Evolutionary conservation across 2,113 vertebrate genomes (phyloP).

Genomic region (Cyanoderma ruficeps): DNA sequence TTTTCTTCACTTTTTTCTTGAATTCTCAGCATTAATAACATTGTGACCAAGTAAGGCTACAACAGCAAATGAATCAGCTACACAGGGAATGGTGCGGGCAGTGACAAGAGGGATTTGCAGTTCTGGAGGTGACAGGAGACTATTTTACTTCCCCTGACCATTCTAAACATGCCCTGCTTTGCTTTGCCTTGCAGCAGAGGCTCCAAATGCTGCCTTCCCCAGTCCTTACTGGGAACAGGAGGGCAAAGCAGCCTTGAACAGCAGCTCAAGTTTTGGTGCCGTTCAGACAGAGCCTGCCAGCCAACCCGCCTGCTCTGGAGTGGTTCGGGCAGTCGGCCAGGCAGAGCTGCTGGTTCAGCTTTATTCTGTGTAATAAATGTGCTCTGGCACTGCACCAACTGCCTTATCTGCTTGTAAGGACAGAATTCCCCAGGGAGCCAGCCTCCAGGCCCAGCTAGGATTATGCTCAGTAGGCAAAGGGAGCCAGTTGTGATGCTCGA

Average conservation of each 20-base stretch:
- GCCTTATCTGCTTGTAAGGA: not conserved
- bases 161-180: not conserved
- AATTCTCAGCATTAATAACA: not conserved
- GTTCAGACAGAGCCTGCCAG: not conserved
- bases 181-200: not conserved
- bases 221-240: not conserved
- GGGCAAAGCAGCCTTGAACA: not conserved
- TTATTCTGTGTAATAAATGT: not conserved
- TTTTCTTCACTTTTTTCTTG: not conserved
- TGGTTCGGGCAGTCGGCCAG: not conserved
- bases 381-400: not conserved
- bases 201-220: not conserved
- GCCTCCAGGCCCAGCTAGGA: not conserved
- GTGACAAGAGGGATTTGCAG: not conserved
- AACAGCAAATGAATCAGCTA: not conserved
- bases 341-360: conserved; percentile 9
- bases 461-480: not conserved
- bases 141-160: not conserved
- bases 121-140: not conserved
- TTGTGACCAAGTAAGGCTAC: not conserved
- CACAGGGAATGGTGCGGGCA: not conserved
- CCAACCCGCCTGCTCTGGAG: not conserved
- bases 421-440: not conserved
- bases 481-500: not conserved
- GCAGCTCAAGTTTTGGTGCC: not conserved